phyloP scores from a whole-genome alignment of 2,113 vertebrate species.

The Rhinichthys klamathensis region DNA sequence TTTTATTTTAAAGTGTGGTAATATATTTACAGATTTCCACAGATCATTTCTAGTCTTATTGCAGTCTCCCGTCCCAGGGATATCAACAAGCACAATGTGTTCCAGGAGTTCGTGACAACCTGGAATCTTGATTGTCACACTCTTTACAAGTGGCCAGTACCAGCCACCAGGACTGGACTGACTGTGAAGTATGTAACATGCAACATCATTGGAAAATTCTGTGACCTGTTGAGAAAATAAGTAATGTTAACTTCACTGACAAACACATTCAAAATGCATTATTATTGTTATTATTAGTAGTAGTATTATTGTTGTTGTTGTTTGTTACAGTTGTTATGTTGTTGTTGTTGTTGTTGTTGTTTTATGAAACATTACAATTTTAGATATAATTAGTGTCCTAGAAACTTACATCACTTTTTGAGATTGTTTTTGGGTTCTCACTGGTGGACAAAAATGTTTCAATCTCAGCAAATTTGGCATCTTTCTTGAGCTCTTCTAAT shows the following conservation, averaged over 20 bases:
- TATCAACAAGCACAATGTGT: neutral
- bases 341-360: too few species aligned
- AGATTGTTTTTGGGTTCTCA: neutral
- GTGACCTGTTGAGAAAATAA: neutral
- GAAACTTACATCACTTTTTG: slow-evolving; percentile 11
- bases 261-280: too few species aligned
- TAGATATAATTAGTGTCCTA: too few species aligned
- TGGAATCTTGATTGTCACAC: neutral
- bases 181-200: too few species aligned
- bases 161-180: neutral
- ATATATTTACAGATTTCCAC: slow-evolving; percentile 11
- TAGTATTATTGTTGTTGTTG: too few species aligned
- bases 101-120: neutral
- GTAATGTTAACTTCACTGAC: too few species aligned
- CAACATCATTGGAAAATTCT: neutral
- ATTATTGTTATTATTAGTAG: too few species aligned
- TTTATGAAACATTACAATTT: too few species aligned
- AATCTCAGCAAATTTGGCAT: neutral
- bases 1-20: too few species aligned
- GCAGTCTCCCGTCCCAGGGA: slow-evolving; percentile 5
- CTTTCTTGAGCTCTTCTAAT: neutral
- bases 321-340: too few species aligned
- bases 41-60: neutral
- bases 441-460: neutral
- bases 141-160: neutral